These are phyloP conservation scores for Nomada ferruginata DNA, from an alignment of 2,888 invertebrate species.

Conservation along the genomic window DNA sequence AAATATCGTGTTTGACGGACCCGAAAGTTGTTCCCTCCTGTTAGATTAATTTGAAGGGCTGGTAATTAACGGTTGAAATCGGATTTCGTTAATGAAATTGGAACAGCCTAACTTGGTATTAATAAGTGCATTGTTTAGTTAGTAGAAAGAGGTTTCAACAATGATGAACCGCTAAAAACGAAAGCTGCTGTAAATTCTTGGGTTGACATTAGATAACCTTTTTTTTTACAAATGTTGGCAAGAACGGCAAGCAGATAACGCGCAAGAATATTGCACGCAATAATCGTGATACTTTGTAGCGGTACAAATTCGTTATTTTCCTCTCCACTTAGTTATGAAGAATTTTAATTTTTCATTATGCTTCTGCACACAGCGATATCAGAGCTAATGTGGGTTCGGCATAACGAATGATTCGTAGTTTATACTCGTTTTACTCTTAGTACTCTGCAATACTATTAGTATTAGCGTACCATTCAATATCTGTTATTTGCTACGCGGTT, in stretches of 20 bases:
- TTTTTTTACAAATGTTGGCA: conserved; percentile 19
- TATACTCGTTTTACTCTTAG: no score
- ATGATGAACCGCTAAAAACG: conserved; percentile 35
- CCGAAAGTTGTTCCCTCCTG: neutral
- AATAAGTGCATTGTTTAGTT: conserved; percentile 34
- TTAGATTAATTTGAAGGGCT: neutral
- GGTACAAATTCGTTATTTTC: neutral
- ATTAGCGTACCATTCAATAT: no score
- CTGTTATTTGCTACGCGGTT: no score
- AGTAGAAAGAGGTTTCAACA: conserved; percentile 17
- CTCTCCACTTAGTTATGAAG: neutral
- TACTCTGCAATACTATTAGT: no score
- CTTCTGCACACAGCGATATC: no score
- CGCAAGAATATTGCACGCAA: neutral
- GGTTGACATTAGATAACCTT: conserved; percentile 53
- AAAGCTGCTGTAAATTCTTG: conserved; percentile 57
- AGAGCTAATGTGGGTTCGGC: no score
- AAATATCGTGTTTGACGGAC: neutral
- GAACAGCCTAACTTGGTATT: conserved; percentile 15
- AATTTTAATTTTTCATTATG: neutral
- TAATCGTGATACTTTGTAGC: conserved; percentile 2
- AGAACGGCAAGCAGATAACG: conserved; percentile 15
- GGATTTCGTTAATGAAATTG: neutral
- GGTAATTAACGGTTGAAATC: neutral
- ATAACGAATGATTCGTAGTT: no score